phyloP scores from a whole-genome alignment of 35 echinoderm and acorn worm genomes.

The Apostichopus japonicus region DNA sequence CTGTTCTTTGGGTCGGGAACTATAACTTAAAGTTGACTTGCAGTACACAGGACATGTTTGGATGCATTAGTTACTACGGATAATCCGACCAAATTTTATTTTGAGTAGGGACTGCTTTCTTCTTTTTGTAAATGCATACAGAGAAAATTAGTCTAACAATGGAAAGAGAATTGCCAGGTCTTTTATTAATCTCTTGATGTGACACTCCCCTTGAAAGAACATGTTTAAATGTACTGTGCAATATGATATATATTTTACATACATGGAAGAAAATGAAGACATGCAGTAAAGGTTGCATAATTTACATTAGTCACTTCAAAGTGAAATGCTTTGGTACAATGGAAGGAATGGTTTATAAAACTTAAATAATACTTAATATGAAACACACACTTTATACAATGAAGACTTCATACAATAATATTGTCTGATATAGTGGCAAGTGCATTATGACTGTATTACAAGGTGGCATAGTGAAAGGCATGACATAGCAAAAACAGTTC shows the following conservation, averaged over 20 bases:
- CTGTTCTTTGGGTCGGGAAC: too few species aligned
- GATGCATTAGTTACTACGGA: not conserved
- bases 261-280: not conserved
- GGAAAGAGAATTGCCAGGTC: not conserved
- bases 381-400: not conserved
- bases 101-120: not conserved
- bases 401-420: too few species aligned
- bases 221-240: not conserved
- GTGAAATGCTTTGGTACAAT: too few species aligned
- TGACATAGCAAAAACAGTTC: too few species aligned
- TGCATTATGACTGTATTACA: too few species aligned
- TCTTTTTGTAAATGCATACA: not conserved
- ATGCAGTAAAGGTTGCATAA: not conserved
- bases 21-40: too few species aligned
- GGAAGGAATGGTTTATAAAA: not conserved
- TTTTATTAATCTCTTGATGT: not conserved
- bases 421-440: too few species aligned
- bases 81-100: not conserved
- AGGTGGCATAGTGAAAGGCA: too few species aligned
- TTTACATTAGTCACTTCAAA: not conserved
- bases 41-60: too few species aligned
- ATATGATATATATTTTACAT: not conserved
- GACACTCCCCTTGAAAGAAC: not conserved
- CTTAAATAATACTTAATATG: not conserved
- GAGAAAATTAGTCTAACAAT: not conserved